phyloP scores from a whole-genome alignment of 2,797 vertebrate genomes.

The Synaphobranchus kaupii region DNA sequence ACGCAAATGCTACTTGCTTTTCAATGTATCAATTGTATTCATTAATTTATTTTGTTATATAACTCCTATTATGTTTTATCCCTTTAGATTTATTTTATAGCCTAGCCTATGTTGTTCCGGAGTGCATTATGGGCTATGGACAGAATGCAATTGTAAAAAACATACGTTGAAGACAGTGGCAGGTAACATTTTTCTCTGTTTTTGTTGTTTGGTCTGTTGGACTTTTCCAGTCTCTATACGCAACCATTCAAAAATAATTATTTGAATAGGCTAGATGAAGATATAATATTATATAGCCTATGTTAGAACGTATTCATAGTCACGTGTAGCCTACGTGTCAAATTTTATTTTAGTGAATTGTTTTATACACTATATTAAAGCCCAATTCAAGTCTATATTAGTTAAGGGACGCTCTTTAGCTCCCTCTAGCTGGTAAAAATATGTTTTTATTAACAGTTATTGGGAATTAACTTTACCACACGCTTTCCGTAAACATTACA shows the following conservation, averaged over 20 bases:
- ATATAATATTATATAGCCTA: too few relatives aligned
- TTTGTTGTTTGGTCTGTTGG: too few relatives aligned
- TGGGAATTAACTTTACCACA: not conserved
- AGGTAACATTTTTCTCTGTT: not conserved
- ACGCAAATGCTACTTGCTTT: not conserved
- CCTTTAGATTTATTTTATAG: not conserved
- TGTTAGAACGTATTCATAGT: too few relatives aligned
- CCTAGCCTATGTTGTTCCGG: not conserved
- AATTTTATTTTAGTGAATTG: not conserved
- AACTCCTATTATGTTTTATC: not conserved
- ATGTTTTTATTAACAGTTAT: conserved; percentile 39
- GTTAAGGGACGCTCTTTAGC: conserved; percentile 35
- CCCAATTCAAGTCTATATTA: not conserved
- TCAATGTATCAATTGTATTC: not conserved
- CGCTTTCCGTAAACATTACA: not conserved
- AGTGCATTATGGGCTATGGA: not conserved
- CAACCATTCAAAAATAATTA: too few relatives aligned
- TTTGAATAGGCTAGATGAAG: too few relatives aligned
- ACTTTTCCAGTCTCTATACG: too few relatives aligned
- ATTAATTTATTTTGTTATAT: not conserved
- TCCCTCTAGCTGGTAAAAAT: conserved; percentile 51
- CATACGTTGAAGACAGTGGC: not conserved
- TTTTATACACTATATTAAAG: not conserved
- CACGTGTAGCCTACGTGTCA: too few relatives aligned
- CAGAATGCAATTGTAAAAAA: not conserved